These are phyloP conservation scores for Pteropus alecto DNA, from an alignment of 2,113 vertebrate species.

Conservation along the genomic window DNA sequence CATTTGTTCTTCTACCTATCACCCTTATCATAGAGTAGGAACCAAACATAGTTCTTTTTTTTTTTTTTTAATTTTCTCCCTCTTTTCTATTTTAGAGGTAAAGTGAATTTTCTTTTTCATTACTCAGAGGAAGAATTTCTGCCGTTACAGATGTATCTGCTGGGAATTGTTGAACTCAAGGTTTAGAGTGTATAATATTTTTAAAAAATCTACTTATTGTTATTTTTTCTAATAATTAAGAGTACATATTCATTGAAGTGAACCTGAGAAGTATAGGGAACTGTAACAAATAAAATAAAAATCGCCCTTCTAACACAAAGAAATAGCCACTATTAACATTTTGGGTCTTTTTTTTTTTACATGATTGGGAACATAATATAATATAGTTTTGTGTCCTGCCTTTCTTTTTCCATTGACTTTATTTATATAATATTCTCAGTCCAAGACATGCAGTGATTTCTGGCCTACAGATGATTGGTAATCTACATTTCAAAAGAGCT, in stretches of 20 bases:
- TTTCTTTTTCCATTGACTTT: constrained; percentile 36
- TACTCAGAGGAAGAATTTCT: neutral
- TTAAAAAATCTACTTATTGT: neutral
- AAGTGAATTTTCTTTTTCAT: neutral
- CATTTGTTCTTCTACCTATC: neutral
- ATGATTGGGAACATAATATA: neutral
- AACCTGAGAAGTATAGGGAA: neutral
- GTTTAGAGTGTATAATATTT: neutral
- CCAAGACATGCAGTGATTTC: neutral
- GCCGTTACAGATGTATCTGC: neutral
- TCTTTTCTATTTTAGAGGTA: neutral
- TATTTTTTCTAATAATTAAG: neutral
- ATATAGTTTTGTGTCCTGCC: neutral
- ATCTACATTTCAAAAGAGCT: constrained; percentile 67
- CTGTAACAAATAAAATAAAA: neutral
- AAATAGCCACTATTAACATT: constrained; percentile 20
- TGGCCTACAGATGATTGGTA: constrained; percentile 37
- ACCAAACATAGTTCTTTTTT: too few species aligned
- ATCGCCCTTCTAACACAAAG: neutral
- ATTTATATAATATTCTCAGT: constrained; percentile 35
- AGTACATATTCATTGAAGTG: neutral
- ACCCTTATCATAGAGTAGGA: neutral
- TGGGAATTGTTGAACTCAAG: neutral
- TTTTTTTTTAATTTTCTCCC: neutral
- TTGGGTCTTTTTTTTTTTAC: neutral